Evolutionary conservation across 2,797 vertebrate genomes (phyloP).

Genomic region (Hipposideros larvatus): DNA sequence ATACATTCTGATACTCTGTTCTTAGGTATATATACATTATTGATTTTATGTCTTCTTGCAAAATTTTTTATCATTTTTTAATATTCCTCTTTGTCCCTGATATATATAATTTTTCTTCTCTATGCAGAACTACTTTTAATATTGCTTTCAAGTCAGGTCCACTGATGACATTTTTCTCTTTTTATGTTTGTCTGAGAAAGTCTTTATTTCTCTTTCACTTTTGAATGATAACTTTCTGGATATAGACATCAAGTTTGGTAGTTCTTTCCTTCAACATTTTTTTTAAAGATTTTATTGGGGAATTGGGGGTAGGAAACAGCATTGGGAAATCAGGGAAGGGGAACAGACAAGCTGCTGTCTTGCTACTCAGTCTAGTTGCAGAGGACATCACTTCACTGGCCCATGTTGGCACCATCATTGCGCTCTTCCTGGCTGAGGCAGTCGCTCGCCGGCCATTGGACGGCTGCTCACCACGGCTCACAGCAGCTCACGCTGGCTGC

Average conservation of each 20-base stretch:
- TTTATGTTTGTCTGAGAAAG: not conserved
- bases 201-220: not conserved
- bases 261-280: not conserved
- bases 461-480: too few species aligned
- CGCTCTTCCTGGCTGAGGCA: too few species aligned
- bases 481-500: too few species aligned
- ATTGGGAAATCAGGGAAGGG: too few species aligned
- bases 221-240: not conserved
- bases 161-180: not conserved
- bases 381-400: too few species aligned
- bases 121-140: not conserved
- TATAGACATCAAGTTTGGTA: not conserved
- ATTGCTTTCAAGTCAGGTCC: not conserved
- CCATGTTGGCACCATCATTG: too few species aligned
- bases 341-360: too few species aligned
- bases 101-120: not conserved
- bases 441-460: too few species aligned
- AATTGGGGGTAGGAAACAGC: too few species aligned
- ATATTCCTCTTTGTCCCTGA: not conserved
- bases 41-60: not conserved
- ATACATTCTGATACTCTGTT: not conserved
- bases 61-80: not conserved
- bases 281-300: too few species aligned
- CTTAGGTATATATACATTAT: not conserved
- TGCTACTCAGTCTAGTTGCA: too few species aligned